phyloP scores from a whole-genome alignment of 2,888 invertebrate genomes.

The Miltochrista miniata region DNA sequence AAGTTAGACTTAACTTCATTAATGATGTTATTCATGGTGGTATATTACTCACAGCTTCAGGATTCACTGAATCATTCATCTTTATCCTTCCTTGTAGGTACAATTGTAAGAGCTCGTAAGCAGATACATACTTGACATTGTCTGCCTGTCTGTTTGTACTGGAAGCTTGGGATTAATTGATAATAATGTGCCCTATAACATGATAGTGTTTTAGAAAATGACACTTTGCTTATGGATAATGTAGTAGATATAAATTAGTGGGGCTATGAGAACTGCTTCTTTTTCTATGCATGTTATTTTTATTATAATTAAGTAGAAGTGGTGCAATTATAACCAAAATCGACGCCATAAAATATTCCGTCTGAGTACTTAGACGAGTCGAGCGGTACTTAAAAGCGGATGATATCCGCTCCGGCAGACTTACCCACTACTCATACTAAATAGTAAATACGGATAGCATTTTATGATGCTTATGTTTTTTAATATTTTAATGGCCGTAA shows the following conservation, averaged over 20 bases:
- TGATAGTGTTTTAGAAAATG: not conserved
- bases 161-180: not conserved
- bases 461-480: conserved; percentile 33
- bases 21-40: conserved; percentile 1
- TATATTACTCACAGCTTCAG: conserved; percentile 2
- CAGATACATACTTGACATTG: not conserved
- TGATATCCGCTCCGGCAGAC: conserved; percentile 68
- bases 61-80: not conserved
- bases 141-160: not conserved
- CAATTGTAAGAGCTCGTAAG: not conserved
- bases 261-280: too few relatives aligned
- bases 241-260: too few relatives aligned
- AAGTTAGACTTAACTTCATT: not conserved
- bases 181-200: not conserved
- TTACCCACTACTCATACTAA: conserved; percentile 59
- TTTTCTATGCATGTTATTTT: too few relatives aligned
- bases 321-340: conserved; percentile 22
- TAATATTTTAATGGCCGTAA: conserved; percentile 39
- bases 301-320: too few relatives aligned
- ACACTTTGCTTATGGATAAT: not conserved
- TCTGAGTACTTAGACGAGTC: conserved; percentile 22
- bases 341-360: conserved; percentile 18
- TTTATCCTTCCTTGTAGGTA: not conserved
- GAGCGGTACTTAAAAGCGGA: conserved; percentile 59
- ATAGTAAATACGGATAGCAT: conserved; percentile 34